Percentiles rank a stretch among this genome's conserved stretches.
These are phyloP conservation scores for Natrix natrix DNA, from an alignment of 2,797 vertebrate species.

Conservation along the genomic window DNA sequence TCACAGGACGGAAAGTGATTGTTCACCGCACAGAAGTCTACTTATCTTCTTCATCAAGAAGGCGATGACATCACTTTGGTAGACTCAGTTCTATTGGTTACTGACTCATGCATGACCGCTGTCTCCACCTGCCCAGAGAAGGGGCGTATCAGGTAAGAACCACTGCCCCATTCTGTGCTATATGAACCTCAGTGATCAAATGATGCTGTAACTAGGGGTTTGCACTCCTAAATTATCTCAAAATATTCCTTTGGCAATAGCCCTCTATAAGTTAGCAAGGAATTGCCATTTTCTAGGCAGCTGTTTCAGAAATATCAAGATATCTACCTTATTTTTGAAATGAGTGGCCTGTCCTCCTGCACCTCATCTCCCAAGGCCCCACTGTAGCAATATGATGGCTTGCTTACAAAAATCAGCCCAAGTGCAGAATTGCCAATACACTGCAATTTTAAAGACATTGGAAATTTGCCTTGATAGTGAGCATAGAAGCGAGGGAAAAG, in stretches of 20 bases:
- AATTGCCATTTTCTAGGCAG: neutral
- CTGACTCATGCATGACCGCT: no score
- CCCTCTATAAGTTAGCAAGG: neutral
- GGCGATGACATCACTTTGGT: no score
- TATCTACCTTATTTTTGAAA: neutral
- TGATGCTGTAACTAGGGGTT: neutral
- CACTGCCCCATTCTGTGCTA: neutral
- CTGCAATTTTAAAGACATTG: neutral
- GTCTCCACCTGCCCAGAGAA: no score
- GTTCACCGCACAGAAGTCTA: no score
- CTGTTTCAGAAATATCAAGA: neutral
- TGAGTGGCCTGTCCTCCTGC: neutral
- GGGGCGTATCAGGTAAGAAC: no score
- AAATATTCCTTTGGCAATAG: neutral
- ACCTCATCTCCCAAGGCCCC: neutral
- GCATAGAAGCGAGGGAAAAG: neutral
- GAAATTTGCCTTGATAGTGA: neutral
- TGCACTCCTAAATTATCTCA: neutral
- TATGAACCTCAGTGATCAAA: neutral
- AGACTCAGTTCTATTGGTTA: no score
- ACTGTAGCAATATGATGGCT: neutral
- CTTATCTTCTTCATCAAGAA: no score
- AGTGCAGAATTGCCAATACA: neutral
- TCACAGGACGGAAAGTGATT: no score
- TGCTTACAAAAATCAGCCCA: neutral